phyloP scores from a whole-genome alignment of 35 echinoderm and acorn worm species.

The Ophioderma brevispina region DNA sequence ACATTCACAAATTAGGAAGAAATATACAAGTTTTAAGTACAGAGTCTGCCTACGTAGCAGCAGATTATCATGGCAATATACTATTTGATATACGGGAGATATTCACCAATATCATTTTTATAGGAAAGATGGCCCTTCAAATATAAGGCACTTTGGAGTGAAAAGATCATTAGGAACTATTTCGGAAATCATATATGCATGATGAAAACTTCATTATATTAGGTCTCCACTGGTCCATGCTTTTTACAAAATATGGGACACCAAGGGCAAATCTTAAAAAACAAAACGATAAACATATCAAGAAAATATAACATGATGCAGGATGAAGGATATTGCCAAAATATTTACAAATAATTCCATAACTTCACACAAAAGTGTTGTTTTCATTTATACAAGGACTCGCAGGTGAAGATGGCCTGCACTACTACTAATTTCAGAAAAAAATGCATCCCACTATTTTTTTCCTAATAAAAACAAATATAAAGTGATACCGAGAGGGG shows the following conservation, averaged over 20 bases:
- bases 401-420: too few relatives aligned
- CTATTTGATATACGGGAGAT: neutral
- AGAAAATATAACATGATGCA: too few relatives aligned
- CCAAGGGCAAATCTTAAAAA: neutral
- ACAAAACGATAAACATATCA: neutral
- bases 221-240: neutral
- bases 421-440: too few relatives aligned
- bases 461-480: too few relatives aligned
- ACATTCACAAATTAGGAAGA: neutral
- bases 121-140: too few relatives aligned
- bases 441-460: too few relatives aligned
- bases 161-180: neutral
- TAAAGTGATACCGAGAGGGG: too few relatives aligned
- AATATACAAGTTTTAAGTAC: neutral
- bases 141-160: too few relatives aligned
- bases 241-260: neutral
- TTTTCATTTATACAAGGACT: too few relatives aligned
- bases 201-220: neutral
- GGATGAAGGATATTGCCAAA: neutral
- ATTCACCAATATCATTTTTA: too few relatives aligned
- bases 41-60: neutral
- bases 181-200: neutral
- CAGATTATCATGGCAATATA: neutral
- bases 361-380: neutral
- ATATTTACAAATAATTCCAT: constrained; percentile 12